Evolutionary conservation across 2,113 vertebrate genomes (phyloP), one percentile per base, ranked within the genome.

Genomic region (Corythaixoides concolor): DNA sequence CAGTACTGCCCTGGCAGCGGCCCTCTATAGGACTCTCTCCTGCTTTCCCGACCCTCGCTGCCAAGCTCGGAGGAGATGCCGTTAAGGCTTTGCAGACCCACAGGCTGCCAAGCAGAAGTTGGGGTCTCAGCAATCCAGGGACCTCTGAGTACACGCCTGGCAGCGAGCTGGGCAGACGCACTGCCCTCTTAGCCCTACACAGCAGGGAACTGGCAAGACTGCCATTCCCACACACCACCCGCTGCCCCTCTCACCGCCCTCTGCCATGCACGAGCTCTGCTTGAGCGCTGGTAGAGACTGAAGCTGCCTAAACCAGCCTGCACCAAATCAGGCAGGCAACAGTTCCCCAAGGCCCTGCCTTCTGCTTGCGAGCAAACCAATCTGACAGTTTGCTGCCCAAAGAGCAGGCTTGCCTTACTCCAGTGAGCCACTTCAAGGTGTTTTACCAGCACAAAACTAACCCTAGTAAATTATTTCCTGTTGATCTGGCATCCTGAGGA

Each of bases 361-460:
- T 45, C 47, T 4, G 5, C 56, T 55, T 6, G 0, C 35, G 32
- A 43, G 43, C 49, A 76, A 89, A 69, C 9, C 72, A 39, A 64
- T 4, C 22, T 23, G 43, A 22, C 59, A 81, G 55, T n/a, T 12
- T 59, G 60, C 67, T 85, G 60, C 64, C 73, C 53, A 8, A 49
- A 37, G 28, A 87, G 60, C 41, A 63, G 68, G 6, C 82, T 32
- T 49, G 33, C 67, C 45, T 76, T 47, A 53, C 33, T 85, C 33
- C 13, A 53, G 37, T 7, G 43, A 93, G 81, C 81, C 77, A 67
- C 90, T 81, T 79, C 67, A 56, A 96, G 82, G 83, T 22, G 35
- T 83, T 90, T 52, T 12, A 88, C 79, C 70, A 76, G 79, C 85
- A 79, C 88, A 77, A 89, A 89, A 69, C 55, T 68, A 89, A 82